Conservation (phyloP, 30 jellyfish, hydroid and myxozoan genomes). For the Hydractinia echinata region DNA sequence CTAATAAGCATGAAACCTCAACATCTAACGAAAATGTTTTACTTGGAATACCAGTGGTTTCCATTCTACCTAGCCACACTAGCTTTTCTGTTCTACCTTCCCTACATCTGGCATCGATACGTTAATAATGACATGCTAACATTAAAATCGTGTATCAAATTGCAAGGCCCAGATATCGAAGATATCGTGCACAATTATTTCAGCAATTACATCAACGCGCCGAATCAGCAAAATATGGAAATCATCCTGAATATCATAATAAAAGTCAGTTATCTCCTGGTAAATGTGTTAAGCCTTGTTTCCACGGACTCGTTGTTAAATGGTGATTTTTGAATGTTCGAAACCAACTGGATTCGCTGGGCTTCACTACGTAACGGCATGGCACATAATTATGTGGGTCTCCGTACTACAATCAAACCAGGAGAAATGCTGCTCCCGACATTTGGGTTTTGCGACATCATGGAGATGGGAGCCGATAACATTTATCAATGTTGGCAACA, state of each 20-base stretch:
- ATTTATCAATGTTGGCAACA: not conserved
- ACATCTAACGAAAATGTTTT: not conserved
- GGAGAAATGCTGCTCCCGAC: slow-evolving; percentile 14
- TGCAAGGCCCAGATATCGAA: not conserved
- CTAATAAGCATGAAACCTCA: not conserved
- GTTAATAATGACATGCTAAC: slow-evolving; percentile 14
- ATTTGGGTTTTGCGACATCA: slow-evolving; percentile 22
- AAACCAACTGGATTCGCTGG: slow-evolving; percentile 16
- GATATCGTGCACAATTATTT: slow-evolving; percentile 17
- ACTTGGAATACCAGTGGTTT: slow-evolving; percentile 27
- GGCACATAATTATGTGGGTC: slow-evolving; percentile 4
- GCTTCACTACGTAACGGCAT: not conserved
- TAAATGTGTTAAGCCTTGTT: not conserved
- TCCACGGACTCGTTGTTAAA: slow-evolving; percentile 6
- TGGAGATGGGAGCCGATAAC: not conserved
- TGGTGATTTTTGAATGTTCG: not conserved
- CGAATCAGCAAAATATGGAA: not conserved
- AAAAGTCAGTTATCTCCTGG: slow-evolving; percentile 7
- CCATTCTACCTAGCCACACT: slow-evolving; percentile 23
- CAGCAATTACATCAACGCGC: not conserved
- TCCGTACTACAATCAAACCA: slow-evolving; percentile 1
- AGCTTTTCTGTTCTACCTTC: slow-evolving; percentile 13
- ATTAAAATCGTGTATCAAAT: slow-evolving; percentile 2
- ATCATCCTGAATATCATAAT: slow-evolving; percentile 3
- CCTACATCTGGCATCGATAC: slow-evolving; percentile 6